Conservation (phyloP, 2,888 invertebrate genomes). For the Drosophila cracens region DNA sequence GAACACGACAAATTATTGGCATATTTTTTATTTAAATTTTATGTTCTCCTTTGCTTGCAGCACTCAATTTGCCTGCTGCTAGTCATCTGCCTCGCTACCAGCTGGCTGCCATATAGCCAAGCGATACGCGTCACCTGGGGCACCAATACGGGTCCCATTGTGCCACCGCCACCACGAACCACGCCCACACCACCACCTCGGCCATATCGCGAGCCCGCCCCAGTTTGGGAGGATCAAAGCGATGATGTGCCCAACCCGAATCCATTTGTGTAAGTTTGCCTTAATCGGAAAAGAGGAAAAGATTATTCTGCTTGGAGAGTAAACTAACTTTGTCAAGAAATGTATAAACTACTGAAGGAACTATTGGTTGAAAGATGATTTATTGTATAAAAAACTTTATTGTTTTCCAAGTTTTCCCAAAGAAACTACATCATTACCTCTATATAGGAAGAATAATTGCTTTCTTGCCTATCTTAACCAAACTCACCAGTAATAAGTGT, state of each 20-base stretch:
- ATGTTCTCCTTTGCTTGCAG: constrained; percentile 29
- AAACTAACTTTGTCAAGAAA: neutral
- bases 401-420: no score
- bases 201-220: constrained; percentile 87
- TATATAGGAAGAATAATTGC: neutral
- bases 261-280: constrained; percentile 86
- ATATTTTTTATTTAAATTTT: constrained; percentile 15
- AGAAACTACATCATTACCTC: neutral
- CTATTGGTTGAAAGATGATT: no score
- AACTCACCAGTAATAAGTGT: neutral
- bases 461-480: neutral
- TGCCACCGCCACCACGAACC: constrained; percentile 87
- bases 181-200: constrained; percentile 85
- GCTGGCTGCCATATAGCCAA: constrained; percentile 82
- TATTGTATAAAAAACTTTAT: no score
- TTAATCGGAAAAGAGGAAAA: neutral
- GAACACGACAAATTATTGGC: constrained; percentile 37
- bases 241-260: constrained; percentile 88
- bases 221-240: constrained; percentile 87
- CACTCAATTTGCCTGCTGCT: constrained; percentile 80
- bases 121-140: constrained; percentile 88
- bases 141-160: constrained; percentile 87
- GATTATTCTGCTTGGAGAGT: neutral
- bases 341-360: neutral
- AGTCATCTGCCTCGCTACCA: constrained; percentile 75